Evolutionary conservation across 2,888 invertebrate genomes (phyloP).

Genomic region (Philonicus albiceps): DNA sequence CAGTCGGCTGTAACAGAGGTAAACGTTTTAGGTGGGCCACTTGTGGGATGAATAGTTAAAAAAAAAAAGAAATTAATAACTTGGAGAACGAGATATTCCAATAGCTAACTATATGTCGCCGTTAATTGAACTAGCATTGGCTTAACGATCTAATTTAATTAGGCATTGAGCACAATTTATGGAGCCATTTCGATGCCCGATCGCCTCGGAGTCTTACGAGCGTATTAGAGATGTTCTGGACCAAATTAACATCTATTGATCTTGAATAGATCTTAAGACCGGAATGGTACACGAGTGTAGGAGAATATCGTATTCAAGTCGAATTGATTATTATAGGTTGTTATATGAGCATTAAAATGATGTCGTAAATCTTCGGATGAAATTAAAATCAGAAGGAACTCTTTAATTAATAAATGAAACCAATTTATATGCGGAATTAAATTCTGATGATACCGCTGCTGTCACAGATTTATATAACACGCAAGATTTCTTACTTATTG

Average conservation of each 20-base stretch:
- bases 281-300: not conserved
- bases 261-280: not conserved
- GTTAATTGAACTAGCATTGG: constrained; percentile 23
- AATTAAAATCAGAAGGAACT: not conserved
- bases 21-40: not conserved
- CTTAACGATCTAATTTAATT: constrained; percentile 29
- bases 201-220: not conserved
- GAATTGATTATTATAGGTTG: not conserved
- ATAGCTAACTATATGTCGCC: constrained; percentile 3
- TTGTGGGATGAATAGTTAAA: constrained; percentile 8
- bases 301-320: not conserved
- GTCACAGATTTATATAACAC: not conserved
- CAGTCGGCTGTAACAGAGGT: not conserved
- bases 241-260: constrained; percentile 28
- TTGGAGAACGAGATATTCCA: not conserved
- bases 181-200: not conserved
- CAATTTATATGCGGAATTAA: not conserved
- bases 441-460: not conserved
- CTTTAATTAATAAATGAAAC: not conserved
- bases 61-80: not conserved
- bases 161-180: constrained; percentile 15
- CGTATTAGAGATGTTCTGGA: constrained; percentile 13
- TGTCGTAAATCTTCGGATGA: not conserved
- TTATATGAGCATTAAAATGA: not conserved
- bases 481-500: not conserved